Conservation (phyloP, 2,888 invertebrate species). For the Endotricha flammealis region DNA sequence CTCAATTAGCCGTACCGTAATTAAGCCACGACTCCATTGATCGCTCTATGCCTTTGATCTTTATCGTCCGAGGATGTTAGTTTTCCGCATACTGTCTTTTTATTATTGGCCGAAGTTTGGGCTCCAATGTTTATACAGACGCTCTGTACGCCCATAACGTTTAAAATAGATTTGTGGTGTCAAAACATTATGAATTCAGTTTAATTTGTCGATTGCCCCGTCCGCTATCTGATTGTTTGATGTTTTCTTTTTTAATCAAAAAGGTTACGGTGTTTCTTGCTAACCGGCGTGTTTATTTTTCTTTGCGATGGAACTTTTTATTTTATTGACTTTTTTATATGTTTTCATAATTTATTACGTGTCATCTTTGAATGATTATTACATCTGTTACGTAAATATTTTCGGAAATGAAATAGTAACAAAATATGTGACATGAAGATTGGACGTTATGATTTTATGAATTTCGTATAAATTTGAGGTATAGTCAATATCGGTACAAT, state of each 20-base stretch:
- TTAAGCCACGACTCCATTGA: slow-evolving; percentile 62
- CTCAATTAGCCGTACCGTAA: slow-evolving; percentile 51
- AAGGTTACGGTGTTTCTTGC: slow-evolving; percentile 5
- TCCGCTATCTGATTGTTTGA: slow-evolving; percentile 18
- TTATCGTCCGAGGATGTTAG: slow-evolving; percentile 73
- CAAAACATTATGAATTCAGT: slow-evolving; percentile 62
- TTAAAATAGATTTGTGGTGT: slow-evolving; percentile 74
- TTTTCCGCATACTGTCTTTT: slow-evolving; percentile 77
- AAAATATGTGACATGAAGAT: too few species aligned
- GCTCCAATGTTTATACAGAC: slow-evolving; percentile 71
- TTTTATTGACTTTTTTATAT: background rate
- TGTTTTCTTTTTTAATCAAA: slow-evolving; percentile 14
- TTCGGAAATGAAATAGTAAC: too few species aligned
- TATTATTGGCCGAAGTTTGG: slow-evolving; percentile 77
- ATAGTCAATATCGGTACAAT: too few species aligned
- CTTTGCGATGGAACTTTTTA: background rate
- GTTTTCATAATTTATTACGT: background rate
- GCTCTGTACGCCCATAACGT: slow-evolving; percentile 50
- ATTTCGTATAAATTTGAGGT: too few species aligned
- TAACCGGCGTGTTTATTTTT: slow-evolving; percentile 5
- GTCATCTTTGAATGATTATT: too few species aligned
- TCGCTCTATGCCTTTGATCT: slow-evolving; percentile 65
- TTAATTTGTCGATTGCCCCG: slow-evolving; percentile 44
- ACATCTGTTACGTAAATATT: too few species aligned
- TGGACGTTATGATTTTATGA: too few species aligned